Conservation (phyloP, 1,140 invertebrate genomes). For the Drosophila guanche region DNA sequence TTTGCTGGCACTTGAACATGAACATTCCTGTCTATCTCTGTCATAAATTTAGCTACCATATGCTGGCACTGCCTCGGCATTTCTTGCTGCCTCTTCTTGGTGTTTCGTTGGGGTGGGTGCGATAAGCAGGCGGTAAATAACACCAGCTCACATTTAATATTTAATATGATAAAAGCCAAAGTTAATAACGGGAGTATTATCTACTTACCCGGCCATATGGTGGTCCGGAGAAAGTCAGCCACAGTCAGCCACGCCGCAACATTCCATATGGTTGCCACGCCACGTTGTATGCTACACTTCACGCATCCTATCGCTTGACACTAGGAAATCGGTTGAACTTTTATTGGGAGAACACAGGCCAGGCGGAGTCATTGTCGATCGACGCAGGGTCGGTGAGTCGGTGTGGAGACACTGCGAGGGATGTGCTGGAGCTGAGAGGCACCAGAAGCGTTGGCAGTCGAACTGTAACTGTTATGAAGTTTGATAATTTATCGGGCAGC, state of each 20-base stretch:
- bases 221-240: conserved; percentile 10
- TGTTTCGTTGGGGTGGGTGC: conserved; percentile 1
- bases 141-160: conserved; percentile 58
- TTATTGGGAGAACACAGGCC: too few species aligned
- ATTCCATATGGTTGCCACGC: too few species aligned
- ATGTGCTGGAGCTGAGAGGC: conserved; percentile 30
- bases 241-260: too few species aligned
- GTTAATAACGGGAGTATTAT: conserved; percentile 69
- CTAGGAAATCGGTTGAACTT: too few species aligned
- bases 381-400: too few species aligned
- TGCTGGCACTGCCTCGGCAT: conserved; percentile 20
- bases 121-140: conserved; percentile 42
- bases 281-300: too few species aligned
- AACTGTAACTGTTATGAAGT: conserved; percentile 78
- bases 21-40: conserved; percentile 35
- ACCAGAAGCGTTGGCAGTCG: conserved; percentile 75
- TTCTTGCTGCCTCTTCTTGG: conserved; percentile 6
- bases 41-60: conserved; percentile 64
- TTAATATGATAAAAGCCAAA: conserved; percentile 73
- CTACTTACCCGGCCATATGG: conserved; percentile 76
- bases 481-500: conserved; percentile 79
- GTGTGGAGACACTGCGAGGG: conserved; percentile 8
- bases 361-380: too few species aligned
- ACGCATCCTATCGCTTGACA: too few species aligned
- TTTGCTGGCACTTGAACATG: conserved; percentile 12